These are phyloP conservation scores for Sphenodon punctatus DNA, from an alignment of 2,797 vertebrate genomes.

Conservation along the genomic window DNA sequence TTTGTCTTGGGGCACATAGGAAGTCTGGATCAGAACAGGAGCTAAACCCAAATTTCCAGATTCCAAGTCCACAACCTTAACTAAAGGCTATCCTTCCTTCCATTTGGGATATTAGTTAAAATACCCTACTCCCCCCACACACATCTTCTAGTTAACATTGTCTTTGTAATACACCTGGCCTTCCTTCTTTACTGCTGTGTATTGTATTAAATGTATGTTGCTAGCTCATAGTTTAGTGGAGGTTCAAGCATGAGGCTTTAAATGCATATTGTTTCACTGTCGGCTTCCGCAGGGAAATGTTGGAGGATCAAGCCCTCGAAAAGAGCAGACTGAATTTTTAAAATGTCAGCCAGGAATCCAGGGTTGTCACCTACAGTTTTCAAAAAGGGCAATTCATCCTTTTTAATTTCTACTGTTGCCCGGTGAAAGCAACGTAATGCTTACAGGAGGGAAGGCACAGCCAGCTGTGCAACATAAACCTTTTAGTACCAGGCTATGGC, in stretches of 20 bases:
- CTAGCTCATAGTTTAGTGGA: no score
- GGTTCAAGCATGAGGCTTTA: not conserved
- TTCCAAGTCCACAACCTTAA: not conserved
- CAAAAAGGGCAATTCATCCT: not conserved
- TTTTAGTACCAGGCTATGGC: not conserved
- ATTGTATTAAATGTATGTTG: not conserved
- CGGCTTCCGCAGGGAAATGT: not conserved
- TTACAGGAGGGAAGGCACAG: not conserved
- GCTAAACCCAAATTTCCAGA: not conserved
- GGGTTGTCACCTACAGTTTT: not conserved
- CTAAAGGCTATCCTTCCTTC: no score
- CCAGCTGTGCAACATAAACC: not conserved
- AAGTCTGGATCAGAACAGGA: no score
- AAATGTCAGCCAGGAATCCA: not conserved
- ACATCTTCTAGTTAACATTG: not conserved
- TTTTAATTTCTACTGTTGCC: conserved; percentile 18
- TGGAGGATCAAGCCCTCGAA: not conserved
- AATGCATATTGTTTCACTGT: not conserved
- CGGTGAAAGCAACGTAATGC: not conserved
- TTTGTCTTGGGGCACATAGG: not conserved
- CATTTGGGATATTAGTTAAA: not conserved
- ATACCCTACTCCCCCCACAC: not conserved
- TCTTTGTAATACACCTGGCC: not conserved
- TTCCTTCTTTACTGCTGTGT: not conserved
- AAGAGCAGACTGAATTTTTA: not conserved